Percentiles rank a stretch among this genome's conserved stretches.
phyloP scores from a whole-genome alignment of 2,113 vertebrate species.

The Argyrosomus japonicus region DNA sequence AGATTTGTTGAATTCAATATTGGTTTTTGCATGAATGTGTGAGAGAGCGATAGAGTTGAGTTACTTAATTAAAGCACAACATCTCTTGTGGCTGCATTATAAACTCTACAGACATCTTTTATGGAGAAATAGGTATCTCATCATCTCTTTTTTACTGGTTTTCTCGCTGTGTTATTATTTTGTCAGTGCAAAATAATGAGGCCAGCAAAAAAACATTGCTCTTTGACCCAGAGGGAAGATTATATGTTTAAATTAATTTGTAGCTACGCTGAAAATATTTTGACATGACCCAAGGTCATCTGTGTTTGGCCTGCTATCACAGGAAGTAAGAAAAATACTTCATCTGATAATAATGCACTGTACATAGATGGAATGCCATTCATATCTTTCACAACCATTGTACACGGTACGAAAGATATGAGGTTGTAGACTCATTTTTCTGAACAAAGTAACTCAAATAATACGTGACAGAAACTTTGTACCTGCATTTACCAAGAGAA shows the following conservation, averaged over 20 bases:
- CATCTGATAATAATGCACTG: background rate
- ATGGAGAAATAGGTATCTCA: background rate
- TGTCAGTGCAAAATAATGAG: slow-evolving; percentile 26
- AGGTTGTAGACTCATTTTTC: background rate
- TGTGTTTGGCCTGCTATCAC: slow-evolving; percentile 10
- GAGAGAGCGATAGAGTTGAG: background rate
- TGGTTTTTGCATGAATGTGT: background rate
- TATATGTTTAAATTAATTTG: slow-evolving; percentile 16
- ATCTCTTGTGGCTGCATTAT: background rate
- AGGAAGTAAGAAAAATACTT: slow-evolving; percentile 4
- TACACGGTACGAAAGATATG: background rate
- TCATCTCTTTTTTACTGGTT: background rate
- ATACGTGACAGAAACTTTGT: background rate
- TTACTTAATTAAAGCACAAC: background rate
- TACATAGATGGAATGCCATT: background rate
- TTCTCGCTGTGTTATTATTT: background rate
- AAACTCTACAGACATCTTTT: slow-evolving; percentile 1
- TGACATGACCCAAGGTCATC: slow-evolving; percentile 41
- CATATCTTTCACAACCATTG: background rate
- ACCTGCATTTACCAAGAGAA: background rate
- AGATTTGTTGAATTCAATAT: background rate
- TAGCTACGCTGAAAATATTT: slow-evolving; percentile 26
- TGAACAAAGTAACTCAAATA: background rate
- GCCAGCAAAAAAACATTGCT: slow-evolving; percentile 19
- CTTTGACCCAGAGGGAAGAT: slow-evolving; percentile 34